phyloP scores from a whole-genome alignment of 2,888 invertebrate genomes.

The Alloplasta piceator region DNA sequence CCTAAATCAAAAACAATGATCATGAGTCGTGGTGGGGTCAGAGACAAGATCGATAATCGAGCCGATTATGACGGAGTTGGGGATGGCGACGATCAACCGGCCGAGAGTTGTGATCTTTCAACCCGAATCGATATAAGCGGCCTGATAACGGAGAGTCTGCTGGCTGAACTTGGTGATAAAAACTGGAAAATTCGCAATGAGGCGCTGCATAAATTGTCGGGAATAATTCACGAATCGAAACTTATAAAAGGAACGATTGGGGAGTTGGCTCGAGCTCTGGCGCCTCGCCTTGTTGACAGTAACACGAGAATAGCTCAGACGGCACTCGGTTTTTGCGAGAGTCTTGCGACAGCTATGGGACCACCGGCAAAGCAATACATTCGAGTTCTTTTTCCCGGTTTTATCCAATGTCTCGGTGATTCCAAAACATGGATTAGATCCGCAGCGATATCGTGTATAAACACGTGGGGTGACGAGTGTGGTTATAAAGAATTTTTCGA shows the following conservation, averaged over 20 bases:
- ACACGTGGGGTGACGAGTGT: slow-evolving; percentile 93
- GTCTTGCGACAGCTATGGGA: slow-evolving; percentile 93
- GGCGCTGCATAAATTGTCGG: slow-evolving; percentile 86
- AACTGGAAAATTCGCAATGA: slow-evolving; percentile 93
- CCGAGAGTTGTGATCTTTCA: slow-evolving; percentile 86
- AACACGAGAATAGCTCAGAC: slow-evolving; percentile 96
- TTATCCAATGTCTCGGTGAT: slow-evolving; percentile 88
- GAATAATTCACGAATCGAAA: slow-evolving; percentile 90
- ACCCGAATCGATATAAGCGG: slow-evolving; percentile 92
- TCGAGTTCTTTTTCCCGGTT: slow-evolving; percentile 92
- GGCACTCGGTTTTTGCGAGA: slow-evolving; percentile 92
- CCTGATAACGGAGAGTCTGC: slow-evolving; percentile 91
- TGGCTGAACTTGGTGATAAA: slow-evolving; percentile 93
- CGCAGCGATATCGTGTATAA: slow-evolving; percentile 92
- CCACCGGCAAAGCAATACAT: slow-evolving; percentile 91
- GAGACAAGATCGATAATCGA: slow-evolving; percentile 47
- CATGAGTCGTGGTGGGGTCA: not conserved
- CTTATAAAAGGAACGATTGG: slow-evolving; percentile 93
- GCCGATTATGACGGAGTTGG: slow-evolving; percentile 82
- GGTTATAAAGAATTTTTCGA: slow-evolving; percentile 93
- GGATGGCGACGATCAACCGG: slow-evolving; percentile 84
- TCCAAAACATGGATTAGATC: slow-evolving; percentile 92
- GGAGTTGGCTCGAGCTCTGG: slow-evolving; percentile 92
- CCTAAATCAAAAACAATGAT: slow-evolving; percentile 61
- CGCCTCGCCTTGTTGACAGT: slow-evolving; percentile 92